Conservation (phyloP, 2,113 vertebrate genomes). For the Chaenocephalus aceratus region DNA sequence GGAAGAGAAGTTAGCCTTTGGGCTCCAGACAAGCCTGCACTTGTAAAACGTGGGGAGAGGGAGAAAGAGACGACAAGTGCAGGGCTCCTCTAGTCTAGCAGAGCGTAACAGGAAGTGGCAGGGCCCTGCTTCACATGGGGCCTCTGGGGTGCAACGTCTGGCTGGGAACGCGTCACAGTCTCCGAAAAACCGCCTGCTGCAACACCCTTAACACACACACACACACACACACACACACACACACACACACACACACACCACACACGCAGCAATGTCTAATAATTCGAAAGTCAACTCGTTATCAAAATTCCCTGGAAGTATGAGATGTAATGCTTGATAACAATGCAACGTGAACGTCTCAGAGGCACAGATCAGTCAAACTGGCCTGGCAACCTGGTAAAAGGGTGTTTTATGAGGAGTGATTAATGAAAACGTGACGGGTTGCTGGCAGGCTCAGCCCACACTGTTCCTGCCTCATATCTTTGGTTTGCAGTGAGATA, state of each 20-base stretch:
- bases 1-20: conserved; percentile 77
- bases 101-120: conserved; percentile 82
- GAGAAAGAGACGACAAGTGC: conserved; percentile 67
- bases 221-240: too few species aligned
- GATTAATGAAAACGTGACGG: conserved; percentile 33
- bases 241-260: too few species aligned
- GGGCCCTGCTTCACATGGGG: conserved; percentile 71
- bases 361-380: conserved; percentile 9
- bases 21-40: conserved; percentile 78
- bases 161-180: conserved; percentile 47
- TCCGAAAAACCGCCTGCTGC: conserved; percentile 33
- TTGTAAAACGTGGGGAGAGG: conserved; percentile 58
- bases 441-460: conserved; percentile 12
- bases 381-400: conserved; percentile 4
- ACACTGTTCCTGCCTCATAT: conserved; percentile 4
- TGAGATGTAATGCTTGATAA: too few species aligned
- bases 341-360: not conserved
- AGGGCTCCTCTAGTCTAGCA: conserved; percentile 66
- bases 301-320: not conserved
- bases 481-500: conserved; percentile 26
- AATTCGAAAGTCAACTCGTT: not conserved
- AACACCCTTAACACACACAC: conserved; percentile 43
- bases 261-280: not conserved
- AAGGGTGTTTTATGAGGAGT: conserved; percentile 10
- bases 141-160: conserved; percentile 67